Evolutionary conservation across 37 sponge, comb jelly and placozoan species (phyloP), one percentile per base, ranked within the genome.

Genomic region (Diacarnus erythraeanus): DNA sequence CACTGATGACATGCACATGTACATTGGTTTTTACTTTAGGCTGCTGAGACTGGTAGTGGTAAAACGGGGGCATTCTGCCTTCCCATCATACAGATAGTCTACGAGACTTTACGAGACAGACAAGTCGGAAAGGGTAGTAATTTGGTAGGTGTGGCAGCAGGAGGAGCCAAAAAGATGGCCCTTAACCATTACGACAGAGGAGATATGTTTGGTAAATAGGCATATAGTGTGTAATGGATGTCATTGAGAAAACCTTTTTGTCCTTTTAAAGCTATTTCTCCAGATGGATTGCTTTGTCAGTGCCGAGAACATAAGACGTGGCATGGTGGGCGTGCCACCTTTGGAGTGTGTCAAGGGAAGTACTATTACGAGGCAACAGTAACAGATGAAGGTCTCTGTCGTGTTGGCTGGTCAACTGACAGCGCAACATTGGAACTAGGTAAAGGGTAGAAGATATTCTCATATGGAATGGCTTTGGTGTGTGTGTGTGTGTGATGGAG

Each of bases 21-120:
- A 20, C 56, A 54, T 54, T 54, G 10, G 17, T 67, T 38, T 67
- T 41, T 76, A 38, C 65, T 71, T 61, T 44, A 91, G 92, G 97
- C 97, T 15, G 97, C 97, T 39, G 97, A 96, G 76, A 96, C 97
- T 25, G 97, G 97, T 0, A 96, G 97, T 75, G 97, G 97, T 1
- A 96, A 96, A 44, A 96, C 97, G 3, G 97, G 97, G 47, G 97
- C 97, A 18, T 97, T 97, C 71, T 91, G 85, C 69, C 91, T 97
- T 3, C 97, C 97, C 29, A 77, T 97, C 31, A 88, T 97, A 39
- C 97, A 97, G 77, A 89, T 92, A 29, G 95, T 94, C 3, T 72
- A 91, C 57, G 97, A 97, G 66, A 87, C 97, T 43, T 37, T 90
- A 26, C 42, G 81, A 29, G 88, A 90, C 47, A 56, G 80, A 57